These are phyloP conservation scores for Metalampra italica DNA, from an alignment of 2,888 invertebrate species.

Conservation along the genomic window DNA sequence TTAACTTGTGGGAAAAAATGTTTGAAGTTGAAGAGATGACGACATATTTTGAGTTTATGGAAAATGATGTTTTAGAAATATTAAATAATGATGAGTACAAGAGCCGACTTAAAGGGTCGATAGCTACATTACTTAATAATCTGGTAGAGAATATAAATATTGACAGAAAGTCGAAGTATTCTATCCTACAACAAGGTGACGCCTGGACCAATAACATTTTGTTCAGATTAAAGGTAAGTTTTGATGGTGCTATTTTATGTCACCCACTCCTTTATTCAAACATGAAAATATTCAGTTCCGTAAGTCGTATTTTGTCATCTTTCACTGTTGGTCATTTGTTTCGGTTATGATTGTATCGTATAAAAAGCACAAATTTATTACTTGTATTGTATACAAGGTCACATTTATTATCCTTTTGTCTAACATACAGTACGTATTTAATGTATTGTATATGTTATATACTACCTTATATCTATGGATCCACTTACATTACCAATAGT, in stretches of 20 bases:
- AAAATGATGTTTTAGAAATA: not conserved
- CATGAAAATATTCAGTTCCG: too few relatives aligned
- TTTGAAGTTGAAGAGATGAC: not conserved
- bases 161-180: slow-evolving; percentile 17
- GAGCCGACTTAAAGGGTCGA: not conserved
- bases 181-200: slow-evolving; percentile 24
- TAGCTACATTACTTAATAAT: not conserved
- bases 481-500: too few relatives aligned
- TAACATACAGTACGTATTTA: too few relatives aligned
- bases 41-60: not conserved
- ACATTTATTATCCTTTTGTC: too few relatives aligned
- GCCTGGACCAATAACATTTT: slow-evolving; percentile 27
- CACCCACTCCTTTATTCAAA: too few relatives aligned
- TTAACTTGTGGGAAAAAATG: not conserved
- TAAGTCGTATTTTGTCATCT: too few relatives aligned
- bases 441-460: too few relatives aligned
- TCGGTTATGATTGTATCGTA: too few relatives aligned
- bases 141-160: not conserved
- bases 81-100: not conserved
- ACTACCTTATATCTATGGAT: too few relatives aligned
- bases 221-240: slow-evolving; percentile 19
- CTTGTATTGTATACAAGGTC: too few relatives aligned
- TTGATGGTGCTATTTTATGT: not conserved
- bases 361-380: too few relatives aligned
- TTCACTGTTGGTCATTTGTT: too few relatives aligned